A percentile compares a stretch with the other conserved stretches of the same genome.
phyloP scores from a whole-genome alignment of 2,797 vertebrate genomes.

The Epinephelus coioides region DNA sequence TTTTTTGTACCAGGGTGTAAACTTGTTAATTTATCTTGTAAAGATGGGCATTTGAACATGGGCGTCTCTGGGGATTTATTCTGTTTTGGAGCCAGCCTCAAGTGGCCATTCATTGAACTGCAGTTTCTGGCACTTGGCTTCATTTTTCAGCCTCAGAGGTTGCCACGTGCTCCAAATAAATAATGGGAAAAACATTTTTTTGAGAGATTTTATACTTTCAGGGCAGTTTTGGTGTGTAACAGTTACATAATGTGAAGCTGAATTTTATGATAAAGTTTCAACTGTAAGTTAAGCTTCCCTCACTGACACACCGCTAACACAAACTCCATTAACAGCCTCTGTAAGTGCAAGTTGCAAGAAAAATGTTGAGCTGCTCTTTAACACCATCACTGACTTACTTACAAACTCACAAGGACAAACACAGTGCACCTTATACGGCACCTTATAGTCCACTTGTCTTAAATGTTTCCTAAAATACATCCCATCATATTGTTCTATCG shows the following conservation, averaged over 20 bases:
- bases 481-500: not conserved
- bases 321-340: slow-evolving; percentile 13
- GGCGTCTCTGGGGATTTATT: no score
- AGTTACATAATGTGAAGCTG: not conserved
- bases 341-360: slow-evolving; percentile 4
- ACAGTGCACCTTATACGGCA: no score
- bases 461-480: not conserved
- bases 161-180: not conserved
- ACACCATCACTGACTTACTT: not conserved
- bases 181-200: not conserved
- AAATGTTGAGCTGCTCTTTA: not conserved
- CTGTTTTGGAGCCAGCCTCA: no score
- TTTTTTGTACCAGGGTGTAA: no score
- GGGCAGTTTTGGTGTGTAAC: not conserved
- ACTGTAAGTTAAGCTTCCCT: slow-evolving; percentile 3
- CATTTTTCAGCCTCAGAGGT: no score
- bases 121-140: no score
- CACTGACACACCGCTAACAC: slow-evolving; percentile 14
- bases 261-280: not conserved
- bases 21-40: no score
- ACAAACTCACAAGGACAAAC: not conserved
- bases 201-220: not conserved
- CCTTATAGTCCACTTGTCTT: not conserved
- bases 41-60: no score
- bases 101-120: no score